Conservation (phyloP, 2,113 vertebrate species). For the Saccopteryx leptura region DNA sequence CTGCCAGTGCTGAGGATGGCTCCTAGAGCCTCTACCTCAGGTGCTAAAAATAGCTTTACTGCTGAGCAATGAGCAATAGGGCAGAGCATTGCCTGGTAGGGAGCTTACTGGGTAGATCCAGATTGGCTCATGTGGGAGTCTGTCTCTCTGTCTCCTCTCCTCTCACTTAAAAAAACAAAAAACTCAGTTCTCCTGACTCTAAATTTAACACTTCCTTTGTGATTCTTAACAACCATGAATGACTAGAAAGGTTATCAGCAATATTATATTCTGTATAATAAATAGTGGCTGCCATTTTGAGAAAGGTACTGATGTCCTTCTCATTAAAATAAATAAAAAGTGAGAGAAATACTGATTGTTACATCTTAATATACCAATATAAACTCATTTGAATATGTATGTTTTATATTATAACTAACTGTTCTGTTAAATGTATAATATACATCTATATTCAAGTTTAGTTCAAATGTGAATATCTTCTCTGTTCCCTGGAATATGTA, state of each 20-base stretch:
- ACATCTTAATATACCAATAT: background rate
- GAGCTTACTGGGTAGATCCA: too few relatives aligned
- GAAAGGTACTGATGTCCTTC: background rate
- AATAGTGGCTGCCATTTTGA: background rate
- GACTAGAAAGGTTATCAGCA: background rate
- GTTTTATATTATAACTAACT: background rate
- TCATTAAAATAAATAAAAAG: background rate
- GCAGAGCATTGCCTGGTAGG: too few relatives aligned
- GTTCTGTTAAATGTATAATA: background rate
- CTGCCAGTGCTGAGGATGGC: too few relatives aligned
- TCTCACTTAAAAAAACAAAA: background rate
- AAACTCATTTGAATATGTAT: background rate
- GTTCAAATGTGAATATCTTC: background rate
- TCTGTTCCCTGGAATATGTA: background rate
- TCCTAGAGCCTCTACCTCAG: too few relatives aligned
- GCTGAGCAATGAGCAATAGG: too few relatives aligned
- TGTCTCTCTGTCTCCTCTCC: too few relatives aligned
- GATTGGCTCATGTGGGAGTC: too few relatives aligned
- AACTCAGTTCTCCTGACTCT: background rate
- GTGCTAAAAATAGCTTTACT: too few relatives aligned
- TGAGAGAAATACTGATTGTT: background rate
- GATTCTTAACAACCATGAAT: conserved; percentile 21
- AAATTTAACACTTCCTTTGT: background rate
- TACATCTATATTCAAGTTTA: background rate
- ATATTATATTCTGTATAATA: background rate